Conservation (phyloP, 2,113 vertebrate genomes). For the Anolis carolinensis region DNA sequence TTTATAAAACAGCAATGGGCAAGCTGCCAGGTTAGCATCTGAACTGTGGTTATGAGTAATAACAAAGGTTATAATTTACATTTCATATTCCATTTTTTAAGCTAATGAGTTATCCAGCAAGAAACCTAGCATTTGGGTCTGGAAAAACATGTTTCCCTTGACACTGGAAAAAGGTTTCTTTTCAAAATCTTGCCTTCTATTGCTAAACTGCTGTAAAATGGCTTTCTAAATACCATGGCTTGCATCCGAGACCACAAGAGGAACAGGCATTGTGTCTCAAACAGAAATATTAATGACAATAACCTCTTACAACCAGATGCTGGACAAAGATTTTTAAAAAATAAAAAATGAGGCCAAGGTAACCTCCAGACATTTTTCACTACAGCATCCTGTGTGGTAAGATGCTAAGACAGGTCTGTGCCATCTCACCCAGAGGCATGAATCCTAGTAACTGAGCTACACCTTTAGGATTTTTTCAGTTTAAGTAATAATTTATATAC, state of each 20-base stretch:
- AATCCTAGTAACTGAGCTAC: background rate
- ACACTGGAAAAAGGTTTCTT: constrained; percentile 45
- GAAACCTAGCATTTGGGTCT: constrained; percentile 63
- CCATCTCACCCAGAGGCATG: background rate
- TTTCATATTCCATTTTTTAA: constrained; percentile 73
- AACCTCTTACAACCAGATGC: constrained; percentile 19
- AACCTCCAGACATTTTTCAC: background rate
- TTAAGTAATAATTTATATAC: background rate
- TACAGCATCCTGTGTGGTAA: background rate
- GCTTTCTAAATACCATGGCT: constrained; percentile 23
- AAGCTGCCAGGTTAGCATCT: constrained; percentile 71
- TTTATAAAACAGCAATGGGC: constrained; percentile 68
- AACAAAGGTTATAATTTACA: constrained; percentile 78
- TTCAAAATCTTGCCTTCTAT: constrained; percentile 54
- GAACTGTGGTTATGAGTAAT: constrained; percentile 75
- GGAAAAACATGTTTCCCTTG: constrained; percentile 54
- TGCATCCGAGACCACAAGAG: background rate
- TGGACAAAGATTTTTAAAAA: background rate
- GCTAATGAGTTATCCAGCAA: constrained; percentile 75
- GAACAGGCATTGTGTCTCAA: background rate
- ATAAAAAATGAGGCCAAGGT: background rate
- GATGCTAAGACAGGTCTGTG: background rate
- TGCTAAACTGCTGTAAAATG: background rate
- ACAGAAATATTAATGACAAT: background rate
- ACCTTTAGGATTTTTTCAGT: background rate